Evolutionary conservation across 2,888 invertebrate species (phyloP), one percentile per base, ranked within the genome.

Genomic region (Tetheella fluctuosa): DNA sequence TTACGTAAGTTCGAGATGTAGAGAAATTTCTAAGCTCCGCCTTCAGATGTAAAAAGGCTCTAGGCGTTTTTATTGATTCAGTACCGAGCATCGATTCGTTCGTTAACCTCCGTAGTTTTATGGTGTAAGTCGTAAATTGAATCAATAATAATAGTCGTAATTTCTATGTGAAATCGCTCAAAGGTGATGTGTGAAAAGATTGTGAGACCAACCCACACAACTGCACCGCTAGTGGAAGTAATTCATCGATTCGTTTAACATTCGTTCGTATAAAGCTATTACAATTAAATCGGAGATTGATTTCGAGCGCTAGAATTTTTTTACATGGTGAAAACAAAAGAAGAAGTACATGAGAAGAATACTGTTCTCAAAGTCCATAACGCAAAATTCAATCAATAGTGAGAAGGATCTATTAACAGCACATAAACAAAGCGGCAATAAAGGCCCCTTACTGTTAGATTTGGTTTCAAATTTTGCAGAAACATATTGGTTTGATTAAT

Each of bases 41-140:
- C 85, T 86, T 83, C 81, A 83, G 81, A 80, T 79, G 81, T 80
- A 84, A 79, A 81, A 83, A 87, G 78, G 79, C 88, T 88, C 88
- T 74, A 81, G 88, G 90, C 90, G 81, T 89, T 86, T 30, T 87
- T 88, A 86, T 87, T 85, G 81, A 86, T 89, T 86, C 85, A 84
- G 83, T 80, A 80, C 76, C 77, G 73, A 76, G 77, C 74, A 79
- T 83, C 80, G 79, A 79, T 80, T 77, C 81, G 87, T 86, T 86
- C 86, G 72, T 80, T 76, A 87, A 89, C 82, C 88, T 81, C 77
- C 88, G 85, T 34, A 13, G 34, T 34, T 34, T 34, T 34, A 34
- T 34, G 34, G 34, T 34, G 13, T 34, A 34, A 34, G 34, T 34
- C 34, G 13, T 34, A 34, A 34, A 89, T 88, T 82, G 83, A 84